Evolutionary conservation across 1,140 invertebrate genomes (phyloP).

Genomic region (Tetragnatha versicolor): DNA sequence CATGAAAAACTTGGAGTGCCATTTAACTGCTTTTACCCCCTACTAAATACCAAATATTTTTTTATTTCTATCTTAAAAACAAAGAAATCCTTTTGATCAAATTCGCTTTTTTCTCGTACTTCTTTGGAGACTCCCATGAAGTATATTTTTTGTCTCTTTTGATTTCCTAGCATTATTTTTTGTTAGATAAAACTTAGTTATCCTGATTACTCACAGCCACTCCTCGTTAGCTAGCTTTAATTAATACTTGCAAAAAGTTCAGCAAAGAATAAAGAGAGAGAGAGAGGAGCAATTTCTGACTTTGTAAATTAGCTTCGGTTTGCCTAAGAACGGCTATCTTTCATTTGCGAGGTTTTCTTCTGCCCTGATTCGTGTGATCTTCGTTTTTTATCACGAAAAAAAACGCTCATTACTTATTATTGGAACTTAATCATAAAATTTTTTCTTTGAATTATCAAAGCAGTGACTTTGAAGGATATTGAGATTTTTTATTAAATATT

Average conservation of each 20-base stretch:
- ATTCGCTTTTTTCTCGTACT: neutral
- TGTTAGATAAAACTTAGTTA: conserved; percentile 11
- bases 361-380: too few relatives aligned
- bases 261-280: neutral
- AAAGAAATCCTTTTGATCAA: conserved; percentile 8
- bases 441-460: too few relatives aligned
- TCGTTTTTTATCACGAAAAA: too few relatives aligned
- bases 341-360: too few relatives aligned
- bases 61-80: neutral
- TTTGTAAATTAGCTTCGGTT: conserved; percentile 19
- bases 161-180: conserved; percentile 19
- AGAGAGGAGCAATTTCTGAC: conserved; percentile 17
- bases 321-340: too few relatives aligned
- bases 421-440: too few relatives aligned
- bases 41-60: neutral
- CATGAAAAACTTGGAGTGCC: too few relatives aligned
- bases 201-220: conserved; percentile 19
- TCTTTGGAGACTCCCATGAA: neutral
- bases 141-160: conserved; percentile 5
- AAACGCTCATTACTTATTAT: too few relatives aligned
- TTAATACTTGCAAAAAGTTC: conserved; percentile 24
- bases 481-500: too few relatives aligned
- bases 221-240: conserved; percentile 13
- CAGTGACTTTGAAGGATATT: too few relatives aligned
- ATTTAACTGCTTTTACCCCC: neutral